These are phyloP conservation scores for Brenthis ino DNA, from an alignment of 2,888 invertebrate species.

Conservation along the genomic window DNA sequence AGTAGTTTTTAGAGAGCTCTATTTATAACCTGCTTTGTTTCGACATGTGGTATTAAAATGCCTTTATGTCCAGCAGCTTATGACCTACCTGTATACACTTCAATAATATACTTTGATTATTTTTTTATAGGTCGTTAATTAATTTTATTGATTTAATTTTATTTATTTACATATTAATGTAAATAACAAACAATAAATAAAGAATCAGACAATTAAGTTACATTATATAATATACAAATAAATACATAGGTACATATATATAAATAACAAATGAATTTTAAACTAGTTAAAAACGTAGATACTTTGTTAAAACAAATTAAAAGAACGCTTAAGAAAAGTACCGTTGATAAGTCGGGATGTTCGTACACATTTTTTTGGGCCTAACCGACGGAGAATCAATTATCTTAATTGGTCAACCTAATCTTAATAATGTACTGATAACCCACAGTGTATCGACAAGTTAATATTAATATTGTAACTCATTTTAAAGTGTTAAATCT, in stretches of 20 bases:
- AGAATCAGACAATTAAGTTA: too few relatives aligned
- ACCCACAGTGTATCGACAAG: conserved; percentile 55
- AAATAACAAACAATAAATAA: too few relatives aligned
- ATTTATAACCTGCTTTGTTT: conserved; percentile 42
- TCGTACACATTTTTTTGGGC: conserved; percentile 55
- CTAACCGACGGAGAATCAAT: conserved; percentile 72
- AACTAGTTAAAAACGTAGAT: neutral
- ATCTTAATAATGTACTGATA: conserved; percentile 68
- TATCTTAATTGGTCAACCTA: conserved; percentile 77
- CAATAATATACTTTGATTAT: neutral
- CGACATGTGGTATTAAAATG: conserved; percentile 31
- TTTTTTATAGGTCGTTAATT: neutral
- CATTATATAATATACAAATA: neutral
- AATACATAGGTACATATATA: neutral
- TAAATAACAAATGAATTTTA: neutral
- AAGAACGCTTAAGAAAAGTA: conserved; percentile 5
- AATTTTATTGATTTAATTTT: too few relatives aligned
- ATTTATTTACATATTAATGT: too few relatives aligned
- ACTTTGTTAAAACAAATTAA: neutral
- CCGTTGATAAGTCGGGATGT: conserved; percentile 42
- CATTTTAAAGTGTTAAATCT: conserved; percentile 26
- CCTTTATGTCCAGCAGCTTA: conserved; percentile 19
- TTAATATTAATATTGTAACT: conserved; percentile 52
- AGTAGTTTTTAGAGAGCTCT: conserved; percentile 44
- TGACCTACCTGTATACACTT: neutral